Evolutionary conservation across 2,888 invertebrate species (phyloP), one percentile per base, ranked within the genome.

Genomic region (Machimus rusticus): DNA sequence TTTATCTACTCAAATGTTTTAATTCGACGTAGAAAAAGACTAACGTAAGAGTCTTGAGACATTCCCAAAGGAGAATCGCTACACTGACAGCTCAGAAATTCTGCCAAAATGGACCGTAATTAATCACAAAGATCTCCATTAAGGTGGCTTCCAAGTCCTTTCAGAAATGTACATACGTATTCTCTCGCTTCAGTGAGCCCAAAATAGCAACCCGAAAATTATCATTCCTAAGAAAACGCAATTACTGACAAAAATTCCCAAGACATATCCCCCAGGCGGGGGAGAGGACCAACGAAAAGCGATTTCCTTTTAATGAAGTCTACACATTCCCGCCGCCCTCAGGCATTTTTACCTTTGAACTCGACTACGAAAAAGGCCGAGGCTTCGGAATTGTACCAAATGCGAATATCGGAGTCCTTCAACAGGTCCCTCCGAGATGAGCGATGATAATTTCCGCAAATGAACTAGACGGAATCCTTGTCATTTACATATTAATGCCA

Each of bases 231-330:
- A 19, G 78, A 78, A 78, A 78, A 78, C 43, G 78, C 78, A 39
- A 78, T 78, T 78, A 78, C 78, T 39, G 78, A 78, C 43, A 78
- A 78, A 78, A 39, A 39, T 43, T 78, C n/a, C 78, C 78, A 8
- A 23, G 19, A 78, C 23, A 66, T 66, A 66, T 66, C 14, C 23
- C 51, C 23, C 5, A 57, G 23, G n/a, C 5, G 16, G 9, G n/a
- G 37, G 16, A 77, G n/a, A 19, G 19, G 14, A 66, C 66, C 28
- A 23, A 51, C n/a, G 77, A 77, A 78, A 78, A 43, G 37, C 78
- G 78, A 34, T 43, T 78, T 78, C 43, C 43, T 78, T 78, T 78
- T 78, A 78, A 78, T 78, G 78, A 78, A 43, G 78, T 78, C 78
- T 43, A 37, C 78, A 66, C 78, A 43, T 43, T 37, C 78, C 43